Percentiles rank a stretch among this genome's conserved stretches.
phyloP scores from a whole-genome alignment of 2,888 invertebrate genomes.

The Tethea ocularis region DNA sequence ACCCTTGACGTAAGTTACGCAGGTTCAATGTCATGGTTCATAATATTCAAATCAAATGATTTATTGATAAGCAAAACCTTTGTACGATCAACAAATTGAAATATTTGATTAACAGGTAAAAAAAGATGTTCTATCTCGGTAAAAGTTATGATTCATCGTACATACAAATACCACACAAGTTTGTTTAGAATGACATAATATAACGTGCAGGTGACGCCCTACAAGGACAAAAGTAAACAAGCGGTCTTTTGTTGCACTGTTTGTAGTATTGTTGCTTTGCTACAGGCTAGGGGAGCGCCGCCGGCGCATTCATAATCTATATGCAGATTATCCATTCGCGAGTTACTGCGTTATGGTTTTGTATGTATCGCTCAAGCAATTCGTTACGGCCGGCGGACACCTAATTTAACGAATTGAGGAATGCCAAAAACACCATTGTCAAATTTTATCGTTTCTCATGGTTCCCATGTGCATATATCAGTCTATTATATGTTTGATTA shows the following conservation, averaged over 20 bases:
- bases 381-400: conserved; percentile 55
- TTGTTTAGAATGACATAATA: conserved; percentile 13
- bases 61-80: neutral
- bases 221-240: conserved; percentile 35
- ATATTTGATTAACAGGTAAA: neutral
- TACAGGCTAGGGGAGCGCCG: conserved; percentile 44
- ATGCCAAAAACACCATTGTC: conserved; percentile 64
- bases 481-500: conserved; percentile 18
- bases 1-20: conserved; percentile 39
- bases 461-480: conserved; percentile 53
- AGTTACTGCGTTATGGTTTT: conserved; percentile 29
- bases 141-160: neutral
- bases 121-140: neutral
- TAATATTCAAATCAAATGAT: neutral
- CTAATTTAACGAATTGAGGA: conserved; percentile 65
- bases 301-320: conserved; percentile 40
- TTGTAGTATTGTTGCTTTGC: conserved; percentile 28
- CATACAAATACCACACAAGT: neutral
- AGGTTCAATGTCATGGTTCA: conserved; percentile 47
- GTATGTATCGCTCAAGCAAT: conserved; percentile 41
- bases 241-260: conserved; percentile 35
- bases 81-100: neutral
- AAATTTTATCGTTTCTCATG: conserved; percentile 35
- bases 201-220: conserved; percentile 25
- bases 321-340: conserved; percentile 40